Base-by-base conservation (phyloP, 2,797 vertebrate species). In the Limnodromus scolopaceus region DNA sequence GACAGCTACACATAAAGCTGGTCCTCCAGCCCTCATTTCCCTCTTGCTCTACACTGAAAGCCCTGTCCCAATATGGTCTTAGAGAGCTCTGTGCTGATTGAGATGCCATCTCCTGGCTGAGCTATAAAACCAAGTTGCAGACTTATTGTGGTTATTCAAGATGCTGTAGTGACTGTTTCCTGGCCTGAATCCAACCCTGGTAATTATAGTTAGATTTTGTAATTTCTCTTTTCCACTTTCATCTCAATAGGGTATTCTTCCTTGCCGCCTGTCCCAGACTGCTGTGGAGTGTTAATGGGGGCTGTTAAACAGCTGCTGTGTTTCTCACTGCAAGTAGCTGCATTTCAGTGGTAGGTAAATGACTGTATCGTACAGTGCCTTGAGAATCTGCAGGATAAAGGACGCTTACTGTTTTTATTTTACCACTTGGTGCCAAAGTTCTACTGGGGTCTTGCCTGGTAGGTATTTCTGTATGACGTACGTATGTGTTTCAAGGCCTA, bases 291-390 rank as follows among this genome's bases (percentile, higher is more conserved):
- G 71, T 79, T 94, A 96, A 96, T 92, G 92, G 25, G 88, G 61
- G 90, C 93, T 96, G 92, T 96, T 92, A 92, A 96, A 69, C 92
- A 96, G 93, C 95, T 96, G 92, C 96, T 92, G 83, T 57, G 90
- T 53, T 93, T 74, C 92, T 91, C 88, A 4, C 93, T 80, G 87
- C 93, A 87, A 92, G 95, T 53, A 87, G 12, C 85, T 95, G 89
- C 80, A 5, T 79, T 95, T 93, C 69, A 2, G 87, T 70, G 78
- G 63, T 88, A 46, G 92, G 88, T 60, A 93, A 95, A 95, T 89
- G 87, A 39, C 90, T 93, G 3, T 45, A 63, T 49, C 4, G 0
- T 87, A 28, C 41, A 8, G 66, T 5, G 83, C 66, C 88, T 87
- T 20, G 77, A 87, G 93, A 95, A 74, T 87, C 64, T 65, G 28